Percentiles rank a stretch among this genome's conserved stretches.
Conservation (phyloP, 1,140 invertebrate genomes). For the Platyscapa corneri region DNA sequence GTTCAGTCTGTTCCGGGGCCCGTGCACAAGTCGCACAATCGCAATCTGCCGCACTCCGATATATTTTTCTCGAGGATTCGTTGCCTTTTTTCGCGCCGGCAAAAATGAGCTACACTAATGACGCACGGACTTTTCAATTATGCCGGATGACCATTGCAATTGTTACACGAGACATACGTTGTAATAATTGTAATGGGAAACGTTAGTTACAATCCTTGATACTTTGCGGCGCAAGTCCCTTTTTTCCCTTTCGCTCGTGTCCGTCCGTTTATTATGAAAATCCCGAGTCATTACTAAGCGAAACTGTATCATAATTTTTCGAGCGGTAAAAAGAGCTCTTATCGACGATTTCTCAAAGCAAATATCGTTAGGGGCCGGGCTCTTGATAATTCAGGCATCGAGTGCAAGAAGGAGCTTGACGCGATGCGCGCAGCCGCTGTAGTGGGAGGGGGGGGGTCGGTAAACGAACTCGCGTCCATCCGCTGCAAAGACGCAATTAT, state of each 20-base stretch:
- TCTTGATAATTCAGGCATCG: not conserved
- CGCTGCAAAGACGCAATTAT: not conserved
- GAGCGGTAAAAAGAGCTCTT: not conserved
- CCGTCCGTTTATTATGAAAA: not conserved
- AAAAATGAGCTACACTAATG: conserved; percentile 38
- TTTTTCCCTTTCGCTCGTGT: not conserved
- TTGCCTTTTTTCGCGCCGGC: not conserved
- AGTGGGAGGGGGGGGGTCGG: not conserved
- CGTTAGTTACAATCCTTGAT: not conserved
- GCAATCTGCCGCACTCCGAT: conserved; percentile 12
- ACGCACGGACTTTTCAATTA: conserved; percentile 57
- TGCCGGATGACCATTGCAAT: conserved; percentile 49
- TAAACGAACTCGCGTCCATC: not conserved
- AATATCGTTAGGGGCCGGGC: not conserved
- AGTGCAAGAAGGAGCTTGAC: not conserved
- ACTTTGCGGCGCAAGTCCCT: not conserved
- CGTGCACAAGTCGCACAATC: conserved; percentile 21
- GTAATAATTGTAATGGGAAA: conserved; percentile 9
- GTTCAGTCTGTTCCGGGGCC: conserved; percentile 53
- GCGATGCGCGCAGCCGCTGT: not conserved
- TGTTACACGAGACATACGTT: not conserved
- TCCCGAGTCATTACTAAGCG: not conserved
- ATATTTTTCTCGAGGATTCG: conserved; percentile 14
- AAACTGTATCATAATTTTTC: not conserved
- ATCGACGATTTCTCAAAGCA: not conserved